phyloP scores from a whole-genome alignment of 2,888 invertebrate species.

The Vannuccia rotundouncinata region DNA sequence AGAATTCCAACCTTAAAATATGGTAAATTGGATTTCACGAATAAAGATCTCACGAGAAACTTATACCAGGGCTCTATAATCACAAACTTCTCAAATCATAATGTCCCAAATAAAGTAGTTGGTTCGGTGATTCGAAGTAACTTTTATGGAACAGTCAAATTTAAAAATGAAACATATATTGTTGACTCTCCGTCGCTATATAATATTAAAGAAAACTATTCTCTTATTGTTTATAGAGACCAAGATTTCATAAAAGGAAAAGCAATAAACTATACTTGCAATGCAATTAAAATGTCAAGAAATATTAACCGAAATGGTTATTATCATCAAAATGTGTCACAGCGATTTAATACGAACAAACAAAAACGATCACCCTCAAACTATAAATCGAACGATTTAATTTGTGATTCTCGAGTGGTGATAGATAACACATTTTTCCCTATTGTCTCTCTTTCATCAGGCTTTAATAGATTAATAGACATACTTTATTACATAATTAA shows the following conservation, averaged over 20 bases:
- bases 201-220: neutral
- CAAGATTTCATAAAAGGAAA: neutral
- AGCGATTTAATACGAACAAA: no score
- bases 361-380: no score
- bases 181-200: neutral
- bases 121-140: neutral
- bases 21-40: neutral
- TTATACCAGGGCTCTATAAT: neutral
- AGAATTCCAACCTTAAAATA: neutral
- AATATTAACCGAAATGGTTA: no score
- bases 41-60: neutral
- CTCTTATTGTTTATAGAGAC: neutral
- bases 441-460: neutral
- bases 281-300: no score
- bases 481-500: neutral
- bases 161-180: neutral
- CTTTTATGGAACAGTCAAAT: neutral
- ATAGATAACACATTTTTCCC: neutral
- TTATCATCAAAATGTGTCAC: no score
- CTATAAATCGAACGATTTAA: no score
- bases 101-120: neutral
- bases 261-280: neutral
- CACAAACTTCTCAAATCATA: no score
- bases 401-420: neutral
- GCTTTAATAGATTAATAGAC: neutral